Conservation (phyloP, 2,888 invertebrate species). For the Sympetrum striolatum region DNA sequence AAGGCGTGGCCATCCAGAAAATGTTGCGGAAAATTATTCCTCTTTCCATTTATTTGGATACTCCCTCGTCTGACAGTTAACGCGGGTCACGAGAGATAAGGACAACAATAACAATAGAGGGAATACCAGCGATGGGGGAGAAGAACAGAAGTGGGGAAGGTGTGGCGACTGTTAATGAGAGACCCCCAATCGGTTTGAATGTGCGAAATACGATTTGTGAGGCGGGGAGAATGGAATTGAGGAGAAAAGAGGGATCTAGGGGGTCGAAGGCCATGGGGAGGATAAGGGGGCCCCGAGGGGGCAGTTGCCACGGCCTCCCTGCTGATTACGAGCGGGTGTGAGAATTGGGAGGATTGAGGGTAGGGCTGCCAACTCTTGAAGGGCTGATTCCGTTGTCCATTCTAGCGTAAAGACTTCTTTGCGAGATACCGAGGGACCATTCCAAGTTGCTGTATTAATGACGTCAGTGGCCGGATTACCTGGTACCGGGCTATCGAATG, state of each 20-base stretch:
- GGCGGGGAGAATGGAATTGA: neutral
- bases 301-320: neutral
- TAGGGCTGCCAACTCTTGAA: too few species aligned
- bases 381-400: too few species aligned
- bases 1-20: too few species aligned
- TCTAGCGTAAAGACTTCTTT: too few species aligned
- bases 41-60: too few species aligned
- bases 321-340: conserved; percentile 17
- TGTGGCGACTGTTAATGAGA: conserved; percentile 8
- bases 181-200: conserved; percentile 12
- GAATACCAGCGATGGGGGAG: neutral
- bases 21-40: too few species aligned
- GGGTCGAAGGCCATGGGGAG: neutral
- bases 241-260: neutral
- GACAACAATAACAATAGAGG: neutral
- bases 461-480: too few species aligned
- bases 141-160: neutral
- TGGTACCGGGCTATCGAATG: too few species aligned
- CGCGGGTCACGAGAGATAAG: neutral
- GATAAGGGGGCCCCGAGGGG: neutral
- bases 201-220: conserved; percentile 20
- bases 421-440: too few species aligned
- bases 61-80: too few species aligned
- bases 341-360: neutral
- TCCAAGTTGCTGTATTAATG: too few species aligned